phyloP scores from a whole-genome alignment of 2,888 invertebrate genomes.

The Euzetes globulus region DNA sequence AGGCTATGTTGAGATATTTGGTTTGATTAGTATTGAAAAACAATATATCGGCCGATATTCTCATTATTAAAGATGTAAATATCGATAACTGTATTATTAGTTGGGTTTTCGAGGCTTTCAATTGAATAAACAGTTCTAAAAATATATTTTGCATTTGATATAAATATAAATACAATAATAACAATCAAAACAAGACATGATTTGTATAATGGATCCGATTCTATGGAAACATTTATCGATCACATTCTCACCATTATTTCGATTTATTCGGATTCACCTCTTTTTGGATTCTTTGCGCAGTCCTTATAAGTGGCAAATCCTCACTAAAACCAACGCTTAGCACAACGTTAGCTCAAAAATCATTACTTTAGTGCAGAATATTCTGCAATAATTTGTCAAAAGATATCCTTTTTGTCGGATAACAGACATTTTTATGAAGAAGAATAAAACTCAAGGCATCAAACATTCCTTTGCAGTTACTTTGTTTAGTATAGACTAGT shows the following conservation, averaged over 20 bases:
- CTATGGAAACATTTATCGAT: slow-evolving; percentile 27
- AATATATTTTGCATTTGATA: slow-evolving; percentile 25
- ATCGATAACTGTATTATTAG: background rate
- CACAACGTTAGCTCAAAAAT: too few species aligned
- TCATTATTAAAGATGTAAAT: background rate
- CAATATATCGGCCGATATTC: slow-evolving; percentile 9
- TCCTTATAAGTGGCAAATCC: background rate
- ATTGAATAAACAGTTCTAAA: slow-evolving; percentile 9
- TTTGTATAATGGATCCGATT: slow-evolving; percentile 27
- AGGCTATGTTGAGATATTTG: slow-evolving; percentile 29
- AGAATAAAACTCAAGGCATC: too few species aligned
- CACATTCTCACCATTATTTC: background rate
- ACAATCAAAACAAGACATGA: slow-evolving; percentile 23
- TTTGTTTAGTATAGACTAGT: too few species aligned
- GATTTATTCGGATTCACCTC: slow-evolving; percentile 2
- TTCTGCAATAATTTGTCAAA: too few species aligned
- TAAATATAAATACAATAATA: slow-evolving; percentile 9
- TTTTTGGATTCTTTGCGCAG: slow-evolving; percentile 18
- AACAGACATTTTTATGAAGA: too few species aligned
- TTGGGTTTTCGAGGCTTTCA: background rate
- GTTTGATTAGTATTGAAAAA: background rate
- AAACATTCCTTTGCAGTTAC: too few species aligned
- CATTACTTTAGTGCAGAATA: too few species aligned
- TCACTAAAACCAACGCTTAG: too few species aligned
- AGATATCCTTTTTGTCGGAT: too few species aligned